These are phyloP conservation scores for Drosophila crucigera DNA, from an alignment of 2,888 invertebrate genomes.

Conservation along the genomic window DNA sequence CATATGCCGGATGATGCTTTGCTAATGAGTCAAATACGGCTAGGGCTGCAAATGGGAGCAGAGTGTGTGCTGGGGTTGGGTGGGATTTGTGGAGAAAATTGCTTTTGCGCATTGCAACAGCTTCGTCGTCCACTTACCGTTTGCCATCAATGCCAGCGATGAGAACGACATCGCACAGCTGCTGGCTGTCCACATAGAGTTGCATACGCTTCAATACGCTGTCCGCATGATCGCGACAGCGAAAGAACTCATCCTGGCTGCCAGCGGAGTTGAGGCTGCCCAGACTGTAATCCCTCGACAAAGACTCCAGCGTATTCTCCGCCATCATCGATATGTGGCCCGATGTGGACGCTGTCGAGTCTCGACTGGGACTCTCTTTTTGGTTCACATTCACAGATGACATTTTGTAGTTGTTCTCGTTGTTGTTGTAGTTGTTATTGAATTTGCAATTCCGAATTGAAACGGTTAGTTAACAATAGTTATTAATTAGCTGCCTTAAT, in stretches of 20 bases:
- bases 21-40: conserved; percentile 58
- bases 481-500: conserved; percentile 4
- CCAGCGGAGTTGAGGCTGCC: conserved; percentile 89
- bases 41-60: not conserved
- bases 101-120: not conserved
- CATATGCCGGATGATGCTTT: conserved; percentile 47
- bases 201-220: conserved; percentile 93
- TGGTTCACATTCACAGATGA: conserved; percentile 71
- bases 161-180: conserved; percentile 94
- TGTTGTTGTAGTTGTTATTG: not conserved
- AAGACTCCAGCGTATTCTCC: conserved; percentile 84
- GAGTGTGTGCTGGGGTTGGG: not conserved
- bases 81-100: conserved; percentile 7
- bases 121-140: conserved; percentile 85
- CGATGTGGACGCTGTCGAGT: conserved; percentile 84
- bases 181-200: conserved; percentile 91
- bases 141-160: conserved; percentile 90
- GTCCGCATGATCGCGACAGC: conserved; percentile 92
- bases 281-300: conserved; percentile 89
- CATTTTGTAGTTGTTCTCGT: conserved; percentile 43
- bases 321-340: conserved; percentile 83
- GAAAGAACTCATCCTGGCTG: conserved; percentile 92
- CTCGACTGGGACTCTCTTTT: conserved; percentile 85
- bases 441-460: not conserved
- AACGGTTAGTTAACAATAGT: not conserved